A percentile compares a stretch with the other conserved stretches of the same genome.
These are phyloP conservation scores for Radopholus similis DNA, from an alignment of 1,140 invertebrate genomes.

Conservation along the genomic window DNA sequence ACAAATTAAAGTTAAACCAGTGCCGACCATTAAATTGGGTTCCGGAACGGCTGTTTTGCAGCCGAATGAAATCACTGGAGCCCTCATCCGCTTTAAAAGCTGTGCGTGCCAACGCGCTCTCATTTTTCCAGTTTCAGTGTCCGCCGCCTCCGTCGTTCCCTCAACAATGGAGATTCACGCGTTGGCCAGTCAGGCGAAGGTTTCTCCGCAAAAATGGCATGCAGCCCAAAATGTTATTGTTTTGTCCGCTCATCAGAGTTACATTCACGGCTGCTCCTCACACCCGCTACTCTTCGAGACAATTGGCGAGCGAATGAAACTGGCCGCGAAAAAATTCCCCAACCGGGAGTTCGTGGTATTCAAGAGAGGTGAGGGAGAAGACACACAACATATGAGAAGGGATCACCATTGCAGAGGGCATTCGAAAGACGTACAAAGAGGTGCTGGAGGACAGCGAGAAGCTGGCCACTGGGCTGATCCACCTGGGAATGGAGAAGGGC, in stretches of 20 bases:
- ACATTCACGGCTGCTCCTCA: slow-evolving; percentile 51
- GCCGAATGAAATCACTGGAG: no score
- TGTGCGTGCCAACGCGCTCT: no score
- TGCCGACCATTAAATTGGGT: no score
- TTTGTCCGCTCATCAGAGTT: slow-evolving; percentile 26
- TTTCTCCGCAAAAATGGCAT: no score
- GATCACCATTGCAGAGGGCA: no score
- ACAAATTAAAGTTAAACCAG: no score
- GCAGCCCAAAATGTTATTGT: not conserved
- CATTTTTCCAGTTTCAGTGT: no score
- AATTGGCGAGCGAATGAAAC: slow-evolving; percentile 47
- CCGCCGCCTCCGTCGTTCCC: not conserved
- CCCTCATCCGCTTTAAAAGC: no score
- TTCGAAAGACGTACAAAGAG: slow-evolving; percentile 54
- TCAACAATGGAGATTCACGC: slow-evolving; percentile 24
- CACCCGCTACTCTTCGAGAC: slow-evolving; percentile 50
- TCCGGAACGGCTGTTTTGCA: no score
- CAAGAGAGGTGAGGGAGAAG: no score
- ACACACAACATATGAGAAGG: no score
- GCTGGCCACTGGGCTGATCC: slow-evolving; percentile 74
- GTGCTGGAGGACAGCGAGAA: slow-evolving; percentile 66
- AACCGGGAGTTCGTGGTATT: slow-evolving; percentile 56
- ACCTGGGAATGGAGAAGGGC: slow-evolving; percentile 73
- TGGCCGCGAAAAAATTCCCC: slow-evolving; percentile 46
- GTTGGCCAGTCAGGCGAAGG: slow-evolving; percentile 7